Evolutionary conservation across 53 echinoderm and acorn worm species (phyloP).

Genomic region (Luidia sarsii): DNA sequence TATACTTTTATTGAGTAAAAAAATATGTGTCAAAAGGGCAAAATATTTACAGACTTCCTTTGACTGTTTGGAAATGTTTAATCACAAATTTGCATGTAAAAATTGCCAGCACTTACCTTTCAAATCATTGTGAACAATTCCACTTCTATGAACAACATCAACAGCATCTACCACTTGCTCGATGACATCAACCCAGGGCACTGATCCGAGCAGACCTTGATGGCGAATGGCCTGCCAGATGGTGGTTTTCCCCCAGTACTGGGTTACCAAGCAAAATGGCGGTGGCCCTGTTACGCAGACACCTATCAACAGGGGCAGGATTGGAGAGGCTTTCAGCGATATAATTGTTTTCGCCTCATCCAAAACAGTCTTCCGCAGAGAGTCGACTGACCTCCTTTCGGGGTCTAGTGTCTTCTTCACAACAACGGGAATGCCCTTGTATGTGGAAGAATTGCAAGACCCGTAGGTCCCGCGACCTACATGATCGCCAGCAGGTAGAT

Average conservation of each 20-base stretch:
- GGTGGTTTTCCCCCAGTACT: constrained; percentile 1
- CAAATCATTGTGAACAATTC: too few species aligned
- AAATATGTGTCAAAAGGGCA: too few species aligned
- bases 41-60: too few species aligned
- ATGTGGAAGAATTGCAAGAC: not conserved
- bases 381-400: not conserved
- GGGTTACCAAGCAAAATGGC: not conserved
- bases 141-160: not conserved
- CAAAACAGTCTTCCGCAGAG: not conserved
- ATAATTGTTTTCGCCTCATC: not conserved
- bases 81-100: too few species aligned
- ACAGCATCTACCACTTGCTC: not conserved
- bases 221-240: not conserved
- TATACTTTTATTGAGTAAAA: too few species aligned
- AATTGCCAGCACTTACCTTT: too few species aligned
- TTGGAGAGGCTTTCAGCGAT: not conserved
- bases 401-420: constrained; percentile 10
- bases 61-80: too few species aligned
- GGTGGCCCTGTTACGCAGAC: not conserved
- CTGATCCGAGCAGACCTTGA: not conserved
- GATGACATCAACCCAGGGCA: constrained; percentile 10
- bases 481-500: not conserved
- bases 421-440: not conserved
- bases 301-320: constrained; percentile 16
- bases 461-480: constrained; percentile 2